Percentiles rank a stretch among this genome's conserved stretches.
These are phyloP conservation scores for Tokudaia muenninki DNA, from an alignment of 2,797 vertebrate species.

Conservation along the genomic window DNA sequence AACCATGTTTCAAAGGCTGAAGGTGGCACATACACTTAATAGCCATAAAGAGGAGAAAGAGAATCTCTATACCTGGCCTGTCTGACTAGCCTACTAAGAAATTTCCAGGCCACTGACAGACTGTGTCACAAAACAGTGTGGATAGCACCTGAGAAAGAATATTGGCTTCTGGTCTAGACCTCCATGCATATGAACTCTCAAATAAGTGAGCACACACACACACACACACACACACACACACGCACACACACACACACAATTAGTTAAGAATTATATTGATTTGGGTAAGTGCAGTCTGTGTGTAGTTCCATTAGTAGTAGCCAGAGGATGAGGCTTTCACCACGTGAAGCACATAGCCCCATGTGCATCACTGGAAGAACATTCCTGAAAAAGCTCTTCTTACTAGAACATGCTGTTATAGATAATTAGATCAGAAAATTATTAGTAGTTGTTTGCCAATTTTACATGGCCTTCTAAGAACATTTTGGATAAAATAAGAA, in stretches of 20 bases:
- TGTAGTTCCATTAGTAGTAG: not conserved
- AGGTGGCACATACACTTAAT: not conserved
- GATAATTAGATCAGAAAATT: not conserved
- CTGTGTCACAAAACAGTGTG: not conserved
- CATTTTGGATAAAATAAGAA: not conserved
- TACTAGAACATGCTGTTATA: not conserved
- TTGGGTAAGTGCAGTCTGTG: not conserved
- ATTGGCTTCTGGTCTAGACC: not conserved
- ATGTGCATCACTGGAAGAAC: not conserved
- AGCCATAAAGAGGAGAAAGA: too few relatives aligned
- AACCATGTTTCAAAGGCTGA: not conserved
- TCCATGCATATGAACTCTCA: not conserved
- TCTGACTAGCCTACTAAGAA: not conserved
- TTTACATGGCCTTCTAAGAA: not conserved
- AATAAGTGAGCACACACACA: not conserved
- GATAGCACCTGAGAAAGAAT: not conserved
- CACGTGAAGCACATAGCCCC: not conserved
- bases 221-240: not conserved
- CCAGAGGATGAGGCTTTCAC: not conserved
- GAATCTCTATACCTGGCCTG: not conserved
- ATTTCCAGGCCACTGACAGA: not conserved
- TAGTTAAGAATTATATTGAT: constrained; percentile 20
- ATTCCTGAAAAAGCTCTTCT: not conserved
- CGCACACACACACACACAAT: not conserved
- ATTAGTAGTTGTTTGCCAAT: not conserved